Evolutionary conservation across 1,140 invertebrate genomes (phyloP).

Genomic region (Hycleus phaleratus): DNA sequence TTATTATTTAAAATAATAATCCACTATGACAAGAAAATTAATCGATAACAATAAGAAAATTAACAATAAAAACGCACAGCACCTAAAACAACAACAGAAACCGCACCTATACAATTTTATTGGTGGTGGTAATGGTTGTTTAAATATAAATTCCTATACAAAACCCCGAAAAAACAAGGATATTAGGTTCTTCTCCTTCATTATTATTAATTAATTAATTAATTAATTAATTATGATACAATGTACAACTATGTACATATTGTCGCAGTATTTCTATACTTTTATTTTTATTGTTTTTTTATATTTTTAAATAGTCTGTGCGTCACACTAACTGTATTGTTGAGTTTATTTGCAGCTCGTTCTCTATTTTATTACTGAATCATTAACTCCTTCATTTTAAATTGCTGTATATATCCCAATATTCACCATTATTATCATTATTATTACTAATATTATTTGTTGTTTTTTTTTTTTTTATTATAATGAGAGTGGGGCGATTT

Average conservation of each 20-base stretch:
- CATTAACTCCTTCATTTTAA: not conserved
- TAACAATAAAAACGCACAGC: conserved; percentile 24
- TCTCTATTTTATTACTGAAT: conserved; percentile 8
- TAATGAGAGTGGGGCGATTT: not conserved
- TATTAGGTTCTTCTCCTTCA: too few relatives aligned
- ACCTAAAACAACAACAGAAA: conserved; percentile 23
- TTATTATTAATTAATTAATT: too few relatives aligned
- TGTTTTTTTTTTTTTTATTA: not conserved
- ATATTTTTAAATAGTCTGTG: conserved; percentile 24
- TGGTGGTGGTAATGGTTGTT: too few relatives aligned
- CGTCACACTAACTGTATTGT: conserved; percentile 14
- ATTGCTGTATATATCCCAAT: too few relatives aligned
- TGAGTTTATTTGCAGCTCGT: too few relatives aligned
- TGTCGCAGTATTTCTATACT: conserved; percentile 38
- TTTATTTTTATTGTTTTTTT: not conserved
- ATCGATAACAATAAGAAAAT: conserved; percentile 1
- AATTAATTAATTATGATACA: conserved; percentile 25
- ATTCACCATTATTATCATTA: too few relatives aligned
- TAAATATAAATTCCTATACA: too few relatives aligned
- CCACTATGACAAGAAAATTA: not conserved
- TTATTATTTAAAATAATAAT: too few relatives aligned
- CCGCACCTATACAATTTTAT: not conserved
- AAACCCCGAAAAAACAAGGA: not conserved
- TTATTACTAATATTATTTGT: not conserved
- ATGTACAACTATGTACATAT: conserved; percentile 44